phyloP scores from a whole-genome alignment of 2,797 vertebrate genomes.

The Gouania willdenowi region DNA sequence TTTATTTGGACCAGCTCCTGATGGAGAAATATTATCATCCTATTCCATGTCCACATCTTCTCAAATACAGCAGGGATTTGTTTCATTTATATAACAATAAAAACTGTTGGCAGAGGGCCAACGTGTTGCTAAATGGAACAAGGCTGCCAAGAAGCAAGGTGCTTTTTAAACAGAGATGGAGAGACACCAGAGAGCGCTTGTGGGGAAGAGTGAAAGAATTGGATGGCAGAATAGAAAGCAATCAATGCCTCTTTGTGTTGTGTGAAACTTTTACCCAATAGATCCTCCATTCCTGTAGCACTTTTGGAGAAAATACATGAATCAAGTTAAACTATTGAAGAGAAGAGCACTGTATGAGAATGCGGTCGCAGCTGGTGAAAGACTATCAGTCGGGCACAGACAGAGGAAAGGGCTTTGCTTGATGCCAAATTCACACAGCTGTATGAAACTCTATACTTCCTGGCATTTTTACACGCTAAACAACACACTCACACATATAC shows the following conservation, averaged over 20 bases:
- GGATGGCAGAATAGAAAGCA: constrained; percentile 48
- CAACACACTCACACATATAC: constrained; percentile 31
- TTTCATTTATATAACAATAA: constrained; percentile 70
- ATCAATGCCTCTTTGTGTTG: constrained; percentile 59
- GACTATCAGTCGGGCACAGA: constrained; percentile 37
- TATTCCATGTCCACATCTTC: constrained; percentile 64
- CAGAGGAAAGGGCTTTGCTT: constrained; percentile 26
- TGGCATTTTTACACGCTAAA: constrained; percentile 24
- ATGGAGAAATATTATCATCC: constrained; percentile 59
- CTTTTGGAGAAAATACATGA: constrained; percentile 46
- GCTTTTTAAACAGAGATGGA: constrained; percentile 46
- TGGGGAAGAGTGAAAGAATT: constrained; percentile 47
- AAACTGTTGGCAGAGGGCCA: constrained; percentile 54
- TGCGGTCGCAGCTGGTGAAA: constrained; percentile 25
- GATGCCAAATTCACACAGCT: constrained; percentile 38
- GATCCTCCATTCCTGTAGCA: constrained; percentile 32
- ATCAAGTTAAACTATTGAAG: constrained; percentile 45
- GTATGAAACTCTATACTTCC: constrained; percentile 29
- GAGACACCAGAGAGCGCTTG: constrained; percentile 52
- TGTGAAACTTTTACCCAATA: constrained; percentile 54
- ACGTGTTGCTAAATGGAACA: constrained; percentile 59
- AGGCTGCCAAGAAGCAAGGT: constrained; percentile 54
- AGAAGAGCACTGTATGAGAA: constrained; percentile 35
- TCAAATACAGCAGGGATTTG: constrained; percentile 64
- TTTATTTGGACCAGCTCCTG: constrained; percentile 50